Evolutionary conservation across 2,888 invertebrate genomes (phyloP).

Genomic region (Endomychus coccineus): DNA sequence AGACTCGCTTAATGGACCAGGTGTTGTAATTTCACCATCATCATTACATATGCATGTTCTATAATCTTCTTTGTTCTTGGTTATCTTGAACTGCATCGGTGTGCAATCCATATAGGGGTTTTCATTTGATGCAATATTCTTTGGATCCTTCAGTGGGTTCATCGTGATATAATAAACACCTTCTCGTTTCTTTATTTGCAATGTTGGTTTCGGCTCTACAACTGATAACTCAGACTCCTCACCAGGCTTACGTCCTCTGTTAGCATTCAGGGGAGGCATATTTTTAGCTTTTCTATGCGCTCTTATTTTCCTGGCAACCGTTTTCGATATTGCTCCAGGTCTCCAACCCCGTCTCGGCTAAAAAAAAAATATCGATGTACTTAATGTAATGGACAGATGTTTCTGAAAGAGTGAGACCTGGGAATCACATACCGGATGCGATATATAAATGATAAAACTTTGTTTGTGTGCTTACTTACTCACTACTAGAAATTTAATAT

Average conservation of each 20-base stretch:
- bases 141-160: conserved; percentile 57
- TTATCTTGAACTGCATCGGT: conserved; percentile 60
- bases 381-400: no score
- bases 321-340: conserved; percentile 51
- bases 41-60: conserved; percentile 26
- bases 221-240: conserved; percentile 41
- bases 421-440: no score
- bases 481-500: no score
- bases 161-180: conserved; percentile 60
- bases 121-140: conserved; percentile 51
- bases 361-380: no score
- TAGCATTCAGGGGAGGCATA: conserved; percentile 25
- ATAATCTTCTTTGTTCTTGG: conserved; percentile 48
- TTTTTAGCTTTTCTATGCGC: conserved; percentile 34
- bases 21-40: conserved; percentile 42
- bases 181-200: conserved; percentile 58
- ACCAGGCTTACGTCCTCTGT: conserved; percentile 30
- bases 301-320: conserved; percentile 36
- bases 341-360: conserved; percentile 50
- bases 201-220: conserved; percentile 54
- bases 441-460: no score
- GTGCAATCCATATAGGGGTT: conserved; percentile 63
- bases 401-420: no score
- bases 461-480: no score
- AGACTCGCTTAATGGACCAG: conserved; percentile 37